Conservation (phyloP, 2,797 vertebrate genomes). For the Halcyon leucocephala region DNA sequence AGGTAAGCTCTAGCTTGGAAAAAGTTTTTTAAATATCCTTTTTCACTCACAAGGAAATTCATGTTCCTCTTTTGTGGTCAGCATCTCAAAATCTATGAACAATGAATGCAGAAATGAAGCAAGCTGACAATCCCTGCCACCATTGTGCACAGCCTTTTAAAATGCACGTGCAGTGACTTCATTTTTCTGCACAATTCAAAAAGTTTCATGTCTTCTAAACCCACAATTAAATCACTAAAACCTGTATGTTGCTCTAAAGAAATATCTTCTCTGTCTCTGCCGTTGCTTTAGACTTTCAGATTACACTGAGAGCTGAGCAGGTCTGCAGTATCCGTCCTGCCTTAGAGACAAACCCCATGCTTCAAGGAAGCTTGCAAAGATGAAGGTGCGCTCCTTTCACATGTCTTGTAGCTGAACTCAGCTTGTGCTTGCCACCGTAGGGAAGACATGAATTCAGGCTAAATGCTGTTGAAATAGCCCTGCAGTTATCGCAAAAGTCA, state of each 20-base stretch:
- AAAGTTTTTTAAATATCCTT: neutral
- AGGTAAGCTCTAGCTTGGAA: neutral
- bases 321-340: neutral
- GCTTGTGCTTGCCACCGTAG: neutral
- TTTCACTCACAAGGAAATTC: neutral
- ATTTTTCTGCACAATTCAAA: neutral
- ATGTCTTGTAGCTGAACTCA: neutral
- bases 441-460: neutral
- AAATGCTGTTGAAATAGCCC: neutral
- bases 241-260: neutral
- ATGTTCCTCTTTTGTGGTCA: neutral
- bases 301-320: neutral
- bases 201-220: neutral
- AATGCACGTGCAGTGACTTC: fast-evolving
- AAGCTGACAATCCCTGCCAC: neutral
- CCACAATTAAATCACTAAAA: neutral
- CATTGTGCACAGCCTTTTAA: neutral
- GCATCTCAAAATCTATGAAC: neutral
- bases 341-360: neutral
- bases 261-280: neutral
- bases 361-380: neutral
- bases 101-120: neutral
- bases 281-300: neutral
- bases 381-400: neutral
- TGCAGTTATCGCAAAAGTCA: neutral